Conservation (phyloP, 2,797 vertebrate genomes). For the Anas capensis region DNA sequence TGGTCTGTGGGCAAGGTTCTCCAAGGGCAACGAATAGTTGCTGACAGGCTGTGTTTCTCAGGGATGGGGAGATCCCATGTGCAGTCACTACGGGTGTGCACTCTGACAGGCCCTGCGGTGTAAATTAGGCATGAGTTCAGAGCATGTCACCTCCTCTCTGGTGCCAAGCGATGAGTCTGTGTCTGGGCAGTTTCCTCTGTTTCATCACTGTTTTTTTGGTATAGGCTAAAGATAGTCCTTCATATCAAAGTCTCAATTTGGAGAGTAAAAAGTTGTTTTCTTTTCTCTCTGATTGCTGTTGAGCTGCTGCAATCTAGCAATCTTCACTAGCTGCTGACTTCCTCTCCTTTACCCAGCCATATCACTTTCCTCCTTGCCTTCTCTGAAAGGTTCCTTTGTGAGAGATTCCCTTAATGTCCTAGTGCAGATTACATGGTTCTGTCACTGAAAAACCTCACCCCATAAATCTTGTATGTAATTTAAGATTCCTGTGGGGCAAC, state of each 20-base stretch:
- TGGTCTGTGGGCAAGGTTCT: rapidly evolving
- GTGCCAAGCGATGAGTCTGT: conserved; percentile 2
- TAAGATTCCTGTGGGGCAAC: background rate
- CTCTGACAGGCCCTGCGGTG: background rate
- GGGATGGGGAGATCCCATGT: background rate
- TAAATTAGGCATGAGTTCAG: background rate
- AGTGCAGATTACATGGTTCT: background rate
- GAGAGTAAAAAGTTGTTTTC: background rate
- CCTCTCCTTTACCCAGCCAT: background rate
- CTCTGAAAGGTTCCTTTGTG: background rate
- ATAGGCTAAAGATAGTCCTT: background rate
- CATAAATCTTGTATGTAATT: background rate
- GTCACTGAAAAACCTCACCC: background rate
- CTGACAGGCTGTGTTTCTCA: background rate
- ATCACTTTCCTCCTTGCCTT: background rate
- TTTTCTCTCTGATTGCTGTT: background rate
- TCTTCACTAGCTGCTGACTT: background rate
- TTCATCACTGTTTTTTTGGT: conserved; percentile 11
- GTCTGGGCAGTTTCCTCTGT: conserved; percentile 52
- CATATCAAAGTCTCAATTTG: background rate
- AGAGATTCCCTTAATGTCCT: background rate
- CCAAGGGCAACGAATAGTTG: background rate
- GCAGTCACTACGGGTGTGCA: background rate
- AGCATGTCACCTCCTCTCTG: background rate
- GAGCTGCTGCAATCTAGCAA: background rate